Percentiles rank a stretch among this genome's conserved stretches.
These are phyloP conservation scores for Entomobrya multifasciata DNA, from an alignment of 2,888 invertebrate genomes.

Conservation along the genomic window DNA sequence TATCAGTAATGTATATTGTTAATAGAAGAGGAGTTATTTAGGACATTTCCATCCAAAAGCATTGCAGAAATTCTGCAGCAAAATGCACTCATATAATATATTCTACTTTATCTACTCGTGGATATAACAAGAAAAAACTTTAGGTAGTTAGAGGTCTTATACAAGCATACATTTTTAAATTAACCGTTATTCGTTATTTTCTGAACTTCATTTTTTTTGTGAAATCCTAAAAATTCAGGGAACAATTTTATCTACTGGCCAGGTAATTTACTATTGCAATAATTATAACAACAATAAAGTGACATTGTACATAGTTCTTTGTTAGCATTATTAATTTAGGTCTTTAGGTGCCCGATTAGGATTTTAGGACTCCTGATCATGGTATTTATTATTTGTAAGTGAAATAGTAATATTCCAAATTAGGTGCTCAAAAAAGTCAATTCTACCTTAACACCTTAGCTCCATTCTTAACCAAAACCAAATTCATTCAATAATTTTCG, in stretches of 20 bases:
- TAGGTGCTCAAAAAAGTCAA: background rate
- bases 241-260: conserved; percentile 62
- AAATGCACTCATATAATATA: background rate
- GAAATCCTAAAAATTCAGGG: conserved; percentile 46
- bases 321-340: conserved; percentile 41
- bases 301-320: conserved; percentile 38
- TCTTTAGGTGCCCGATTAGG: conserved; percentile 9
- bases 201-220: conserved; percentile 26
- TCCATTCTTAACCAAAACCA: conserved; percentile 7
- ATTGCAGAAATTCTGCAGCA: background rate
- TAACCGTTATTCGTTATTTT: conserved; percentile 42
- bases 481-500: conserved; percentile 1
- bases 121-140: conserved; percentile 55
- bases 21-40: conserved; percentile 33
- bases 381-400: conserved; percentile 13
- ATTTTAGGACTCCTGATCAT: conserved; percentile 11
- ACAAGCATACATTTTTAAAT: conserved; percentile 50
- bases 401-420: conserved; percentile 9
- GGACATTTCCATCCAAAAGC: conserved; percentile 54
- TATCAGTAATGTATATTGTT: conserved; percentile 42
- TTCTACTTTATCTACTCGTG: conserved; percentile 31
- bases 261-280: conserved; percentile 54
- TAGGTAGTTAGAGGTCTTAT: conserved; percentile 55
- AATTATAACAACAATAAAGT: conserved; percentile 30
- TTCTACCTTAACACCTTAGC: conserved; percentile 11